phyloP scores from a whole-genome alignment of 2,888 invertebrate genomes.

The Hemaris fuciformis region DNA sequence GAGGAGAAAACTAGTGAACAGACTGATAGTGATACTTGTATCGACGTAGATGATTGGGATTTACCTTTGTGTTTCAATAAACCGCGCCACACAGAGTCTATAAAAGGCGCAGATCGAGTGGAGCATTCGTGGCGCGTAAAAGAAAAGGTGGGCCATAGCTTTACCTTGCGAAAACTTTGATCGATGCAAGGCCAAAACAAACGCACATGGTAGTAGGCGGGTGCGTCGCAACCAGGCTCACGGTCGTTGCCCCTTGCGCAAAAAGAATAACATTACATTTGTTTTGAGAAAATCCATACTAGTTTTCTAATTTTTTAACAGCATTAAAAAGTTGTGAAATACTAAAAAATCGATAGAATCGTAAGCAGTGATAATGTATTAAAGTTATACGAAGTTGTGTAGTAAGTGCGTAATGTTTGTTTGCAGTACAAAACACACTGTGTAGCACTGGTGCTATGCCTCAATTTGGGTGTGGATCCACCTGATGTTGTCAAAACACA shows the following conservation, averaged over 20 bases:
- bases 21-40: conserved; percentile 65
- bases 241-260: conserved; percentile 14
- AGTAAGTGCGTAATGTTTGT: conserved; percentile 15
- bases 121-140: conserved; percentile 96
- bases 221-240: conserved; percentile 22
- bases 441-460: conserved; percentile 97
- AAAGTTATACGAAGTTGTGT: not conserved
- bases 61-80: conserved; percentile 87
- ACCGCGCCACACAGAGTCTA: conserved; percentile 80
- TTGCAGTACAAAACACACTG: conserved; percentile 99
- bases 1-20: conserved; percentile 69
- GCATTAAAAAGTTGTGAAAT: not conserved
- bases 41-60: conserved; percentile 83
- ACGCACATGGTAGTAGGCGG: conserved; percentile 60
- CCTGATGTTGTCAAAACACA: conserved; percentile 98
- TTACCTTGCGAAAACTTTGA: conserved; percentile 25
- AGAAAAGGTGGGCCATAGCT: conserved; percentile 85
- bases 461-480: conserved; percentile 99
- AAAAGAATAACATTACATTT: conserved; percentile 15
- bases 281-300: not conserved
- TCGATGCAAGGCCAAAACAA: conserved; percentile 59
- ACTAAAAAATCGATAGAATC: not conserved
- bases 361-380: not conserved
- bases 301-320: not conserved
- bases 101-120: conserved; percentile 81